Conservation (phyloP, 2,113 vertebrate genomes). For the Phainopepla nitens region DNA sequence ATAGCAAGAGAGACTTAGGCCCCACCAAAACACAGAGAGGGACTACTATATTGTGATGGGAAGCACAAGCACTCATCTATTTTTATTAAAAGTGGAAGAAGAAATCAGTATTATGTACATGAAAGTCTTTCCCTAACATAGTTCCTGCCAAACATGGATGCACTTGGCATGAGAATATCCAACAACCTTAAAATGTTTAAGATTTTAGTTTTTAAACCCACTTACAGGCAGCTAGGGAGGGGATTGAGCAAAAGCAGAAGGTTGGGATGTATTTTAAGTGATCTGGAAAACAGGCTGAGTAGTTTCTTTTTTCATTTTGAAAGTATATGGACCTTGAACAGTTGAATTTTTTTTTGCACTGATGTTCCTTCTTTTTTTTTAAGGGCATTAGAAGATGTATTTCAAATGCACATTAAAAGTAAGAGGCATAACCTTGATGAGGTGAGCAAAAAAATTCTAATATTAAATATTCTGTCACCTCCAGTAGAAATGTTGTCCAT, state of each 20-base stretch:
- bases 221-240: not conserved
- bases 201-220: not conserved
- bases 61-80: not conserved
- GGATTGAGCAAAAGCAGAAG: not conserved
- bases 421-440: conserved; percentile 45
- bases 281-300: not conserved
- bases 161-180: not conserved
- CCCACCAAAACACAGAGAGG: not conserved
- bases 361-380: conserved; percentile 14
- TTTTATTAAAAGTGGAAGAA: not conserved
- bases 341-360: not conserved
- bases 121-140: not conserved
- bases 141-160: not conserved
- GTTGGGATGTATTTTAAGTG: not conserved
- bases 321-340: not conserved
- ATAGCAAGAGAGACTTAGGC: not conserved
- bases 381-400: conserved; percentile 36
- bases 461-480: conserved; percentile 38
- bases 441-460: conserved; percentile 25
- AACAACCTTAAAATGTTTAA: not conserved
- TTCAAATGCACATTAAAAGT: conserved; percentile 56
- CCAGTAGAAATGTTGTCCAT: not conserved
- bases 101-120: not conserved
- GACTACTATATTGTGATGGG: accelerated
- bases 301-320: not conserved